phyloP scores from a whole-genome alignment of 2,888 invertebrate genomes.

The Mylabris sibirica region DNA sequence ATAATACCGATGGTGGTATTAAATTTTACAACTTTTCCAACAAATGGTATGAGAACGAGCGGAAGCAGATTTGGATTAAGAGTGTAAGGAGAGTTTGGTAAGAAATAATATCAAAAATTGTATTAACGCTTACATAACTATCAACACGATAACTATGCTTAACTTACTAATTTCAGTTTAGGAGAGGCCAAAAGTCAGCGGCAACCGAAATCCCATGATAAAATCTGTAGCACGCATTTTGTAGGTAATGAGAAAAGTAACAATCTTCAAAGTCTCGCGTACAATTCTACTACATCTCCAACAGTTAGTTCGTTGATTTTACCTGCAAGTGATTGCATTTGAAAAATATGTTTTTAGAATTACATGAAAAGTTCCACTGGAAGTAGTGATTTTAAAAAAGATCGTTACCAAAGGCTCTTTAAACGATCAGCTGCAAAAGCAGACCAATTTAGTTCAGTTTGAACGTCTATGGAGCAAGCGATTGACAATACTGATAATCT shows the following conservation, averaged over 20 bases:
- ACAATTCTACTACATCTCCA: constrained; percentile 13
- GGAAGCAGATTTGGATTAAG: constrained; percentile 8
- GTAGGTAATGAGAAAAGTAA: constrained; percentile 17
- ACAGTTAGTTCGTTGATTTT: not conserved
- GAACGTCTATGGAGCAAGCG: not conserved
- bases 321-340: not conserved
- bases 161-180: not conserved
- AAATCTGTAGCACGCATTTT: constrained; percentile 14
- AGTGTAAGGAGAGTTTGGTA: constrained; percentile 13
- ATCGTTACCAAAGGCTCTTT: not conserved
- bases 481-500: not conserved
- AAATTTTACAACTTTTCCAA: constrained; percentile 14
- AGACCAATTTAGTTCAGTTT: not conserved
- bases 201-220: constrained; percentile 5
- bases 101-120: too few species aligned
- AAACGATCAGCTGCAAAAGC: not conserved
- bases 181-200: not conserved
- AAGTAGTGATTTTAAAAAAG: not conserved
- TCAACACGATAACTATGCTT: not conserved
- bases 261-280: not conserved
- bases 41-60: not conserved
- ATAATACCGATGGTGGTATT: constrained; percentile 7
- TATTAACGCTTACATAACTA: too few species aligned
- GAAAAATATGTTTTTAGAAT: not conserved
- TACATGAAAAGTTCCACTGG: constrained; percentile 4